Conservation (phyloP, 1,140 invertebrate species). For the Achatina immaculata region DNA sequence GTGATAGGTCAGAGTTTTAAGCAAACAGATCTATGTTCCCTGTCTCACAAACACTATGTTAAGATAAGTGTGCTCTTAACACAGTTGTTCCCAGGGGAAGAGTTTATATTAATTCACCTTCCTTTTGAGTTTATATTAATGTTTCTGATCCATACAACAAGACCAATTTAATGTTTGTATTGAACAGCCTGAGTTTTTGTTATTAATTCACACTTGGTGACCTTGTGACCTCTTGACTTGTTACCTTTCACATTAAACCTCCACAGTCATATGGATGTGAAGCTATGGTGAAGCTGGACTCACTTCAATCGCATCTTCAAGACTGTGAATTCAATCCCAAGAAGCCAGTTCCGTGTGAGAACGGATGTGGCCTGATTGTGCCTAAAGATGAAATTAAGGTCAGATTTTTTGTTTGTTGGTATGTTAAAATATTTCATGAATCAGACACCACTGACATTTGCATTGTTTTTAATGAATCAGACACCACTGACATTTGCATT, state of each 20-base stretch:
- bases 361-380: conserved; percentile 92
- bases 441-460: background rate
- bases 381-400: conserved; percentile 93
- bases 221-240: background rate
- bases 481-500: background rate
- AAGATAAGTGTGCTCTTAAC: no score
- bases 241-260: background rate
- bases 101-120: no score
- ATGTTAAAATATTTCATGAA: background rate
- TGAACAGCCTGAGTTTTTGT: background rate
- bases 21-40: no score
- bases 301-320: conserved; percentile 81
- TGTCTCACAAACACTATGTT: no score
- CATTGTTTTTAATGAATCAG: background rate
- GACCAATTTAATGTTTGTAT: no score
- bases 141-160: no score
- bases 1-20: no score
- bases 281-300: conserved; percentile 87
- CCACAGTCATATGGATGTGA: conserved; percentile 82
- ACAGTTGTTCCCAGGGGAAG: no score
- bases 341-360: conserved; percentile 90
- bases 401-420: conserved; percentile 11
- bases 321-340: conserved; percentile 96
- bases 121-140: no score
- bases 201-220: background rate